A percentile compares a stretch with the other conserved stretches of the same genome.
These are phyloP conservation scores for Dicranocentrus wangi DNA, from an alignment of 2,888 invertebrate species.

Conservation along the genomic window DNA sequence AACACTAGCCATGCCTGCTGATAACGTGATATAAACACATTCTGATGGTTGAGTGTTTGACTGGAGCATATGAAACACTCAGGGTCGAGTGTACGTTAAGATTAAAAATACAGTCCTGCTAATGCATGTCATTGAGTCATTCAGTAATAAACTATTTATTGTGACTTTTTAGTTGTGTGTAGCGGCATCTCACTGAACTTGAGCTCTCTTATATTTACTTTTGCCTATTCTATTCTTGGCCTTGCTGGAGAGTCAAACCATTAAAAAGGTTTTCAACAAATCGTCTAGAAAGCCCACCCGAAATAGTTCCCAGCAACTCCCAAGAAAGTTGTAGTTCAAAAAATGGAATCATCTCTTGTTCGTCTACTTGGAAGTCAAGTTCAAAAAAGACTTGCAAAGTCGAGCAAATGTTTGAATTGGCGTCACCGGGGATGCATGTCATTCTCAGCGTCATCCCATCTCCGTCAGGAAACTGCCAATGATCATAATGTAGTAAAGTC, in stretches of 20 bases:
- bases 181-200: background rate
- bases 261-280: background rate
- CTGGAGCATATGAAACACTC: background rate
- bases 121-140: background rate
- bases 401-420: background rate
- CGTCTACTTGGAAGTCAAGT: slow-evolving; percentile 44
- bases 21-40: too few relatives aligned
- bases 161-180: too few relatives aligned
- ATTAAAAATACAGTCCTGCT: background rate
- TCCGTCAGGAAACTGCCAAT: slow-evolving; percentile 2
- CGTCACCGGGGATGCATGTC: slow-evolving; percentile 35
- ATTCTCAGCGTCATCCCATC: slow-evolving; percentile 42
- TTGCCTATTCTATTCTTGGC: background rate
- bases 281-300: background rate
- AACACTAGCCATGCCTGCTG: too few relatives aligned
- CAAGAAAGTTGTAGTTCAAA: background rate
- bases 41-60: background rate
- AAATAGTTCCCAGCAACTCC: too few relatives aligned
- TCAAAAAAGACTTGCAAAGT: slow-evolving; percentile 14
- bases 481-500: slow-evolving; percentile 29
- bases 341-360: slow-evolving; percentile 37
- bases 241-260: background rate
- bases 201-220: slow-evolving; percentile 6
- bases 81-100: background rate
- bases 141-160: background rate